A percentile compares a stretch with the other conserved stretches of the same genome.
Evolutionary conservation across 92 coral and sea anemone species (phyloP).

Genomic region (Anthopleura xanthogrammica): DNA sequence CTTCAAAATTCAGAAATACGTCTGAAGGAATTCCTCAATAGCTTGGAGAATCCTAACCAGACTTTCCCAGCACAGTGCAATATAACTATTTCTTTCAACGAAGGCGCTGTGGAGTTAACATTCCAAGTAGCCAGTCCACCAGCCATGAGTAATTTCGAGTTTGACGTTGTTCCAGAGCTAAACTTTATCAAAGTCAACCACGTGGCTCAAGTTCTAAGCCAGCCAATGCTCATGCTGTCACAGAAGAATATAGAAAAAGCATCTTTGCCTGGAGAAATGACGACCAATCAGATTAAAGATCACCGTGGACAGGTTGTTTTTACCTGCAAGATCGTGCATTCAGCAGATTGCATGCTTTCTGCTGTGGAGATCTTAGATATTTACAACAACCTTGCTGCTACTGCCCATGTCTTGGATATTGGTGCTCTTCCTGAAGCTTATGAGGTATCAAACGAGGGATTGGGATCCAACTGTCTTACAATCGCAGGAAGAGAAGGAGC

Average conservation of each 20-base stretch:
- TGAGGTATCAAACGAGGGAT: constrained; percentile 29
- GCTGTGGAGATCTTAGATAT: constrained; percentile 53
- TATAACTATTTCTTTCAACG: neutral
- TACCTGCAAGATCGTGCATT: constrained; percentile 51
- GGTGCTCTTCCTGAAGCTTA: constrained; percentile 40
- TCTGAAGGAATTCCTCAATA: constrained; percentile 18
- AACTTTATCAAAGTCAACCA: constrained; percentile 13
- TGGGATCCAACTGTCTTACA: constrained; percentile 26
- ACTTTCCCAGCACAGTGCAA: neutral
- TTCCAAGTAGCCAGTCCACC: constrained; percentile 25
- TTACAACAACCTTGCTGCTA: constrained; percentile 47
- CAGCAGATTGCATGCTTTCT: constrained; percentile 45
- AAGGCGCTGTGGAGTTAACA: constrained; percentile 18
- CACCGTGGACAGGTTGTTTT: constrained; percentile 49
- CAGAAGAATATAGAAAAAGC: constrained; percentile 26
- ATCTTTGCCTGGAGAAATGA: constrained; percentile 43
- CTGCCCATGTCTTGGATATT: constrained; percentile 40
- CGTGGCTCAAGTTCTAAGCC: constrained; percentile 48
- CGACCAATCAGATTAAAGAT: constrained; percentile 47
- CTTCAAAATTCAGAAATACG: constrained; percentile 16
- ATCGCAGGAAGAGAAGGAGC: constrained; percentile 39
- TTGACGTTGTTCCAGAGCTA: constrained; percentile 23
- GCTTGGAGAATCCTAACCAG: constrained; percentile 1
- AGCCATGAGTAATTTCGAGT: constrained; percentile 20
- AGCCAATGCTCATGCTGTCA: constrained; percentile 34